A percentile compares a stretch with the other conserved stretches of the same genome.
Conservation (phyloP, 2,888 invertebrate genomes). For the Sarcophaga rosellei region DNA sequence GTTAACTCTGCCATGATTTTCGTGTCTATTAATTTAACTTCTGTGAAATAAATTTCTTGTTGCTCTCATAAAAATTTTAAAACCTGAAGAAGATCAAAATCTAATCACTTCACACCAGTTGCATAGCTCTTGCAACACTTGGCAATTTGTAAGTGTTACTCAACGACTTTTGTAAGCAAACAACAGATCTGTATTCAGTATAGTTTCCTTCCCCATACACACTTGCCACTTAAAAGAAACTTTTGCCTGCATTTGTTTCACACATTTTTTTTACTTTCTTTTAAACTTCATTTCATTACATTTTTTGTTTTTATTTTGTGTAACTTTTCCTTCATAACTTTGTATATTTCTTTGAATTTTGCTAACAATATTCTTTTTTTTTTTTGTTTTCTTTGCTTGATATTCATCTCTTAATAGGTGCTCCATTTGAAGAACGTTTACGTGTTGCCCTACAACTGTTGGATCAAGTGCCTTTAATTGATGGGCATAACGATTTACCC, state of each 20-base stretch:
- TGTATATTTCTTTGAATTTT: neutral
- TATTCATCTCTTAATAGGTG: constrained; percentile 81
- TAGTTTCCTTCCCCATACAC: too few relatives aligned
- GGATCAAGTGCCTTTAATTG: constrained; percentile 90
- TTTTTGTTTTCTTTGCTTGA: neutral
- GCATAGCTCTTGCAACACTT: neutral
- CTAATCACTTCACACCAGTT: neutral
- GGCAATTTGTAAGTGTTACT: neutral
- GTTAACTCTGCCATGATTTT: too few relatives aligned
- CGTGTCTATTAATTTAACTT: too few relatives aligned
- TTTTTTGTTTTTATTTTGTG: neutral
- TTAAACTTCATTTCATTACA: too few relatives aligned
- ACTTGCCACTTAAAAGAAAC: neutral
- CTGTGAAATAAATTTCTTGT: too few relatives aligned
- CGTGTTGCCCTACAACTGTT: constrained; percentile 88
- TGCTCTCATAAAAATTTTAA: too few relatives aligned
- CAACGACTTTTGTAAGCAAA: neutral
- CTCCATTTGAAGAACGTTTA: constrained; percentile 88
- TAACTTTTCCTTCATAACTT: neutral
- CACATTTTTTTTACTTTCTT: neutral
- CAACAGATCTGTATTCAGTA: neutral
- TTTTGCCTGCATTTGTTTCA: neutral
- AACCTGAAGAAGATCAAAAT: neutral
- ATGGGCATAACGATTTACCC: constrained; percentile 94
- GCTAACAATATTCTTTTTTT: neutral